Evolutionary conservation across 2,113 vertebrate genomes (phyloP).

Genomic region (Chlamydotis undulata): DNA sequence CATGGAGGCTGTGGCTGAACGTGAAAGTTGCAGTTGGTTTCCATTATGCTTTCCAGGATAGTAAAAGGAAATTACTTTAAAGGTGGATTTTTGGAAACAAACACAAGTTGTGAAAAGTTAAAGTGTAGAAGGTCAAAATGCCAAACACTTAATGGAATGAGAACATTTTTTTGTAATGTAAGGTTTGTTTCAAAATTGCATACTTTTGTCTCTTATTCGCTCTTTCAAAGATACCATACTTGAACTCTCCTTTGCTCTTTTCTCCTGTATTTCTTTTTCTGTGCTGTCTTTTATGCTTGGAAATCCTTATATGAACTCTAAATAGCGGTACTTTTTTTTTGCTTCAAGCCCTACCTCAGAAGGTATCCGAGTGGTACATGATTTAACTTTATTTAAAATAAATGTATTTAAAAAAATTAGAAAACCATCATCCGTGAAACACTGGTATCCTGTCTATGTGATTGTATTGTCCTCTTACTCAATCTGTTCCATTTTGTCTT

Average conservation of each 20-base stretch:
- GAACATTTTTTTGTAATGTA: not conserved
- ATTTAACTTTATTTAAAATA: not conserved
- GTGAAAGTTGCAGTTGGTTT: not conserved
- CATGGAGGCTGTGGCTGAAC: not conserved
- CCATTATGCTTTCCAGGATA: not conserved
- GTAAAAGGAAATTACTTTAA: not conserved
- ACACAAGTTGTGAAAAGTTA: not conserved
- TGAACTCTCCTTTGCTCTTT: not conserved
- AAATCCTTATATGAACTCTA: not conserved
- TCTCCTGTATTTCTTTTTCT: not conserved
- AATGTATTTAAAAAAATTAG: not conserved
- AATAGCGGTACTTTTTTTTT: not conserved
- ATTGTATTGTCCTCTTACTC: not conserved
- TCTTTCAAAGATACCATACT: not conserved
- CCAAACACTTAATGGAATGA: not conserved
- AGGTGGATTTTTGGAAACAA: not conserved
- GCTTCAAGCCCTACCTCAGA: not conserved
- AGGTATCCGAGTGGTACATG: not conserved
- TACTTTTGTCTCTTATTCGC: not conserved
- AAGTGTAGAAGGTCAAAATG: not conserved
- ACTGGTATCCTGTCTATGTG: not conserved
- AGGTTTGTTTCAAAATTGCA: not conserved
- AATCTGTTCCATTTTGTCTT: not conserved
- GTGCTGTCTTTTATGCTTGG: not conserved
- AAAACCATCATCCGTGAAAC: not conserved